Evolutionary conservation across 2,113 vertebrate species (phyloP).

Genomic region (Ochotona curzoniae): DNA sequence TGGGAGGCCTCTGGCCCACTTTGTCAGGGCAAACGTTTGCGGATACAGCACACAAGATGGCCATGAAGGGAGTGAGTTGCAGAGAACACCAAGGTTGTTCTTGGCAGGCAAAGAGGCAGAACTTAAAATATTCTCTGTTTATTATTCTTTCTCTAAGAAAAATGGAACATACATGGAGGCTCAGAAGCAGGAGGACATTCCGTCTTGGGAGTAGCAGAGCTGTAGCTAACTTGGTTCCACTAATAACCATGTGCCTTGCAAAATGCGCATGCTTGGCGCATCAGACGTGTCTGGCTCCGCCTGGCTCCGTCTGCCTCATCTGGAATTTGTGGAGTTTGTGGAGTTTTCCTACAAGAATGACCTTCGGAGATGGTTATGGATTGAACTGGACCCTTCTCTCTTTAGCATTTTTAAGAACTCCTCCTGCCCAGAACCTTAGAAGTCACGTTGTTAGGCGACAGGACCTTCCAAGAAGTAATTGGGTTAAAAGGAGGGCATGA

Average conservation of each 20-base stretch:
- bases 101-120: slow-evolving; percentile 50
- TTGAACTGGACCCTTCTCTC: not conserved
- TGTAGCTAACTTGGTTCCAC: not conserved
- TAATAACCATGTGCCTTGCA: not conserved
- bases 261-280: not conserved
- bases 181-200: slow-evolving; percentile 20
- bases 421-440: not conserved
- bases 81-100: not conserved
- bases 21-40: not conserved
- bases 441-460: not conserved
- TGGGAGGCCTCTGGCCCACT: not conserved
- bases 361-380: not conserved
- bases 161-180: not conserved
- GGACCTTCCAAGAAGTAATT: not conserved
- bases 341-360: not conserved
- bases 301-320: not conserved
- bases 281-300: not conserved
- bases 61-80: not conserved
- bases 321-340: not conserved
- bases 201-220: not conserved
- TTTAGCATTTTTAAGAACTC: not conserved
- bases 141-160: slow-evolving; percentile 70
- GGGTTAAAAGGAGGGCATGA: not conserved
- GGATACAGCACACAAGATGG: not conserved
- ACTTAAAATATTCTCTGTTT: slow-evolving; percentile 62